Base-by-base conservation (phyloP, 2,888 invertebrate species). In the Gastracanthus pulcherrimus region DNA sequence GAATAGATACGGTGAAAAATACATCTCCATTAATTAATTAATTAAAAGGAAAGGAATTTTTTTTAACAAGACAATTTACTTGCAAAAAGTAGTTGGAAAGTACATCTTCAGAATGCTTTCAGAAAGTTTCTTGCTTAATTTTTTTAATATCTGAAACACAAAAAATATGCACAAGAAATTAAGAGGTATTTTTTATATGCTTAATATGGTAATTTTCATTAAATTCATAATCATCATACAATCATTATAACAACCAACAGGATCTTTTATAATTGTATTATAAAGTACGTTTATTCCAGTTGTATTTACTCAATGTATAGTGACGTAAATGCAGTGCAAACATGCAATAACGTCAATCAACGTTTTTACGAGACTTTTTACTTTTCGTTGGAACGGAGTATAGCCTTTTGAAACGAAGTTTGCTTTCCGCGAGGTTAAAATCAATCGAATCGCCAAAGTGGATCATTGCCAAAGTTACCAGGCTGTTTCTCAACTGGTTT, bases 381-480 rank as follows among this genome's bases (percentile, higher is more conserved):
- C 9, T 23, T 67, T 60, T 69, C n/a, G 19, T 34, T 45, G 11
- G 26, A 45, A 36, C 31, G 5, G 29, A 2, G n/a, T n/a, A n/a
- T n/a, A 62, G 16, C 51, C 31, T 55, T 66, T 79, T 45, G 41
- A 60, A 69, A 69, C 66, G 4, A 67, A 45, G 29, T 70, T 36
- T 19, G 23, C 26, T 51, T 67, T 72, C 19, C 26, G 23, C 79
- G 72, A 82, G 72, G 67, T 60, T 72, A 58, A 76, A 80, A 60
- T 62, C 67, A 72, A 72, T 71, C 66, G 71, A 66, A 74, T 41
- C 38, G 48, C 41, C 66, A 19, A 82, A 82, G 79, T 82, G 75
- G 79, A 82, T 82, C 79, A 82, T 80, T 82, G 82, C 79, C 82
- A 82, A 80, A 82, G 79, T 67, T 60, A 34, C 31, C 60, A 16